Conservation (phyloP, 2,113 vertebrate species). For the Chauna torquata region DNA sequence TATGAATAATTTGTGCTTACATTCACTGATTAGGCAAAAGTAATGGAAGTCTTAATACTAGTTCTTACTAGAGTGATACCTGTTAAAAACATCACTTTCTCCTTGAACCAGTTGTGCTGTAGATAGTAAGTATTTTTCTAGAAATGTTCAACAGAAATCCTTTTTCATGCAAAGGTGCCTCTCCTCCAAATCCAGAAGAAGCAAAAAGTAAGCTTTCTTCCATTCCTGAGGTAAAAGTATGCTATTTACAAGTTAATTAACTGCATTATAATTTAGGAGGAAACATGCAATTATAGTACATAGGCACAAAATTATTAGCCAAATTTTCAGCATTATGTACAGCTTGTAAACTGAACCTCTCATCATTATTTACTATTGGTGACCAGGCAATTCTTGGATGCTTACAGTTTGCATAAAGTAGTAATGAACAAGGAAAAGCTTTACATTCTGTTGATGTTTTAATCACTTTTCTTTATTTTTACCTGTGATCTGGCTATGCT, state of each 20-base stretch:
- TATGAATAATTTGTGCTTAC: conserved; percentile 20
- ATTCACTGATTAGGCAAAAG: not conserved
- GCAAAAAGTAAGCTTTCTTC: not conserved
- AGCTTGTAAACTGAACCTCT: not conserved
- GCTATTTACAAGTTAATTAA: conserved; percentile 19
- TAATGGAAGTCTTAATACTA: not conserved
- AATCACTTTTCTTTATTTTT: not conserved
- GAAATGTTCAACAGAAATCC: not conserved
- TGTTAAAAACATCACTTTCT: not conserved
- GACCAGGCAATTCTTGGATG: not conserved
- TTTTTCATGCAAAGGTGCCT: not conserved
- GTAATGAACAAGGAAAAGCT: not conserved
- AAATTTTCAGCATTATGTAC: not conserved
- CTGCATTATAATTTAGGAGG: conserved; percentile 26
- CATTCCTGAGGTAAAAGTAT: not conserved
- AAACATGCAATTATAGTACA: not conserved
- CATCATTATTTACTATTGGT: not conserved
- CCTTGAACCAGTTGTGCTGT: not conserved
- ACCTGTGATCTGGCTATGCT: not conserved
- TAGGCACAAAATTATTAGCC: conserved; percentile 10
- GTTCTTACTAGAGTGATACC: not conserved
- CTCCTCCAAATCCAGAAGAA: not conserved
- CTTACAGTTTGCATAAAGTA: not conserved
- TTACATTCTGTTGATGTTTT: not conserved
- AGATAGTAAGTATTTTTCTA: not conserved